phyloP scores from a whole-genome alignment of 2,113 vertebrate genomes.

The Chaetops frenatus region DNA sequence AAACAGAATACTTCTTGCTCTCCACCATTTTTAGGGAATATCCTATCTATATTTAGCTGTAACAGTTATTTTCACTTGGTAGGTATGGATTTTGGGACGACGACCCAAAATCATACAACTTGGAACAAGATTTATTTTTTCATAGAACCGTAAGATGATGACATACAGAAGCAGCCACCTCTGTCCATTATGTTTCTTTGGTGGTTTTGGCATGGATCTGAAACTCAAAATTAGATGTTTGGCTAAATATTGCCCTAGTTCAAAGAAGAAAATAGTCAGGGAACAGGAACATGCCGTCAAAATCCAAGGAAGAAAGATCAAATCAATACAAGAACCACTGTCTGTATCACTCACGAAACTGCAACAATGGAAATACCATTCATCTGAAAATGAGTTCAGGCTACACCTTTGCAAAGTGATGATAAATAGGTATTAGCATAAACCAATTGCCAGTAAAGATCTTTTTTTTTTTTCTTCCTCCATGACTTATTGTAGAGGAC shows the following conservation, averaged over 20 bases:
- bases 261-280: background rate
- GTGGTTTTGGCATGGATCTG: background rate
- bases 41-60: background rate
- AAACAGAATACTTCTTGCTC: background rate
- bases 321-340: background rate
- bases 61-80: background rate
- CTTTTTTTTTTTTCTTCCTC: background rate
- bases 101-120: background rate
- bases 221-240: background rate
- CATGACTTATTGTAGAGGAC: background rate
- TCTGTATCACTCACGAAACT: background rate
- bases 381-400: background rate
- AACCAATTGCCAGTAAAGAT: background rate
- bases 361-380: background rate
- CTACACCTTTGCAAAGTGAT: background rate
- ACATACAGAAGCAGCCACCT: accelerated
- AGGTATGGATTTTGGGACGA: background rate
- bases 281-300: background rate
- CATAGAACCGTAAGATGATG: background rate
- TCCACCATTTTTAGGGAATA: background rate
- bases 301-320: background rate
- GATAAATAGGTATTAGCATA: background rate
- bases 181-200: background rate
- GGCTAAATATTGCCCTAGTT: background rate
- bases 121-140: background rate